Percentiles rank a stretch among this genome's conserved stretches.
These are phyloP conservation scores for Strigamia transsilvanica DNA, from an alignment of 2,888 invertebrate species.

Conservation along the genomic window DNA sequence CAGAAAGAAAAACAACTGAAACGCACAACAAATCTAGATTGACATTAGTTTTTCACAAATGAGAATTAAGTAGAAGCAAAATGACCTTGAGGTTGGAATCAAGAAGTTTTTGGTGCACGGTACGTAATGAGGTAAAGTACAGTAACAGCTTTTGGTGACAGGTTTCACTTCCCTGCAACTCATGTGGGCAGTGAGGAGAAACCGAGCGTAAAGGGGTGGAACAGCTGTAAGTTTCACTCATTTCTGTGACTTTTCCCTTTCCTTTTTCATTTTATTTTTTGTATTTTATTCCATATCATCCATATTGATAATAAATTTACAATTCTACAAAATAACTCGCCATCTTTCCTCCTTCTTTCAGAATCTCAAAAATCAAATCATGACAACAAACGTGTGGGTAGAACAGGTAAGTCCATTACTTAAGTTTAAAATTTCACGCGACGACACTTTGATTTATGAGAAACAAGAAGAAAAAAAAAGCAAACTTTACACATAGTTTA, in stretches of 20 bases:
- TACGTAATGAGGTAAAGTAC: slow-evolving; percentile 32
- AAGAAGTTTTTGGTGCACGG: slow-evolving; percentile 41
- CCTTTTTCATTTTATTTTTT: neutral
- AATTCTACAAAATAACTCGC: neutral
- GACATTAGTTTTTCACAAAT: neutral
- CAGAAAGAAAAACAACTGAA: neutral
- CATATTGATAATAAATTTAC: neutral
- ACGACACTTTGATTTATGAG: neutral
- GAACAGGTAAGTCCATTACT: slow-evolving; percentile 78
- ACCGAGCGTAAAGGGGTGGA: slow-evolving; percentile 46
- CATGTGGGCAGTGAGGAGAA: slow-evolving; percentile 48
- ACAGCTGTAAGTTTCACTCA: slow-evolving; percentile 48
- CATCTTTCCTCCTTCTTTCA: slow-evolving; percentile 68
- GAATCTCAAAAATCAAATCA: slow-evolving; percentile 90
- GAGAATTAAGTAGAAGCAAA: slow-evolving; percentile 9
- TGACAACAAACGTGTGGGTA: slow-evolving; percentile 95
- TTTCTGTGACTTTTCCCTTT: neutral
- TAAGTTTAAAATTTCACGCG: neutral
- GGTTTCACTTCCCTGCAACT: slow-evolving; percentile 37
- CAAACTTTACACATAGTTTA: slow-evolving; percentile 26
- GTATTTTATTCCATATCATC: neutral
- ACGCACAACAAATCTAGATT: no score
- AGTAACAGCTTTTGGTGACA: slow-evolving; percentile 45
- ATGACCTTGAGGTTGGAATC: slow-evolving; percentile 34
- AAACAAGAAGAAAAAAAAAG: neutral